phyloP scores from a whole-genome alignment of 2,888 invertebrate genomes.

The Galeruca laticollis region DNA sequence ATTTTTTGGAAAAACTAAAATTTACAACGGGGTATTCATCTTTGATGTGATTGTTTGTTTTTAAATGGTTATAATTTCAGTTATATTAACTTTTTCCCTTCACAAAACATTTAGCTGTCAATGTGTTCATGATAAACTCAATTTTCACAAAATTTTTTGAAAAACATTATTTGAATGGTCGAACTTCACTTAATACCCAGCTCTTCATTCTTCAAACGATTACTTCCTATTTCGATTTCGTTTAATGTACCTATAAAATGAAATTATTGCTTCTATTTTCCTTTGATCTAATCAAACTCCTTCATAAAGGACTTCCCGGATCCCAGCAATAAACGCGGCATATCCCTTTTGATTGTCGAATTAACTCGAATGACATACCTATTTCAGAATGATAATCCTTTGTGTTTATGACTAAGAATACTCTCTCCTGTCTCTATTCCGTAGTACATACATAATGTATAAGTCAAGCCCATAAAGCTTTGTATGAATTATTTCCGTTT shows the following conservation, averaged over 20 bases:
- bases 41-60: too few relatives aligned
- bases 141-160: not conserved
- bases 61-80: too few relatives aligned
- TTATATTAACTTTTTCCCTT: too few relatives aligned
- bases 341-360: constrained; percentile 49
- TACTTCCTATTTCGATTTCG: not conserved
- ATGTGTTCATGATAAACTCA: too few relatives aligned
- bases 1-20: too few relatives aligned
- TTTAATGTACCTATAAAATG: constrained; percentile 3
- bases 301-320: constrained; percentile 48
- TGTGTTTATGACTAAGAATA: constrained; percentile 15
- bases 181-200: not conserved
- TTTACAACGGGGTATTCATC: too few relatives aligned
- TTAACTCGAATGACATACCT: constrained; percentile 48
- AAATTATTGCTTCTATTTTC: constrained; percentile 19
- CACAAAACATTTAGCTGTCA: too few relatives aligned
- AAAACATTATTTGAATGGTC: not conserved
- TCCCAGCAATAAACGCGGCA: constrained; percentile 45
- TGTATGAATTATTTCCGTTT: constrained; percentile 1
- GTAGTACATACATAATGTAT: constrained; percentile 20
- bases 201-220: not conserved
- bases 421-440: constrained; percentile 16
- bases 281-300: constrained; percentile 18
- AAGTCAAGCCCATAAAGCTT: constrained; percentile 7
- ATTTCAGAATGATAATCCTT: constrained; percentile 19